Evolutionary conservation across 2,888 invertebrate genomes (phyloP).

Genomic region (Acronicta aceris): DNA sequence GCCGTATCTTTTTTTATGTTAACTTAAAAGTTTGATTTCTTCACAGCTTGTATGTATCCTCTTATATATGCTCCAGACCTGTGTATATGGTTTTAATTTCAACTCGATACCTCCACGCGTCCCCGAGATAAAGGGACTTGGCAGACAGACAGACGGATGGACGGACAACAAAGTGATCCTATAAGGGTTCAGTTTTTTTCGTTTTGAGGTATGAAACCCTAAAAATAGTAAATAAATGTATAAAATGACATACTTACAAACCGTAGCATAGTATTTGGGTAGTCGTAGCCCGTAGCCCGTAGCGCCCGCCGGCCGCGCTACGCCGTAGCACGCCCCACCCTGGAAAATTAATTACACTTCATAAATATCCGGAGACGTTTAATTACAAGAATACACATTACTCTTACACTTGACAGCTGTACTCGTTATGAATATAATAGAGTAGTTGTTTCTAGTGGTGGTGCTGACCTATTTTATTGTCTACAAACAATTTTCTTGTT

Average conservation of each 20-base stretch:
- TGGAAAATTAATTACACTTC: constrained; percentile 50
- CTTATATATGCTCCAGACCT: no score
- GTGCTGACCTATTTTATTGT: not conserved
- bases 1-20: no score
- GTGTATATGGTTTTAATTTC: no score
- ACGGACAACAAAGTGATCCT: no score
- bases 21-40: no score
- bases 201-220: no score
- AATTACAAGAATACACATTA: constrained; percentile 32
- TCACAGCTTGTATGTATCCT: no score
- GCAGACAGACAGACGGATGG: no score
- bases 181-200: no score
- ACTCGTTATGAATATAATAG: not conserved
- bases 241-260: constrained; percentile 9
- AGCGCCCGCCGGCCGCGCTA: constrained; percentile 47
- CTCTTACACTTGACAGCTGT: not conserved
- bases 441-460: not conserved
- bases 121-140: no score
- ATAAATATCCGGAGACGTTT: constrained; percentile 35
- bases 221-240: not conserved
- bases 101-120: no score
- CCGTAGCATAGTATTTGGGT: constrained; percentile 16
- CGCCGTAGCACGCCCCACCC: constrained; percentile 51
- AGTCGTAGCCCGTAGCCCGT: constrained; percentile 48
- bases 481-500: not conserved